Percentiles rank a stretch among this genome's conserved stretches.
These are phyloP conservation scores for Sceloporus tristichus DNA, from an alignment of 2,113 vertebrate genomes.

Conservation along the genomic window DNA sequence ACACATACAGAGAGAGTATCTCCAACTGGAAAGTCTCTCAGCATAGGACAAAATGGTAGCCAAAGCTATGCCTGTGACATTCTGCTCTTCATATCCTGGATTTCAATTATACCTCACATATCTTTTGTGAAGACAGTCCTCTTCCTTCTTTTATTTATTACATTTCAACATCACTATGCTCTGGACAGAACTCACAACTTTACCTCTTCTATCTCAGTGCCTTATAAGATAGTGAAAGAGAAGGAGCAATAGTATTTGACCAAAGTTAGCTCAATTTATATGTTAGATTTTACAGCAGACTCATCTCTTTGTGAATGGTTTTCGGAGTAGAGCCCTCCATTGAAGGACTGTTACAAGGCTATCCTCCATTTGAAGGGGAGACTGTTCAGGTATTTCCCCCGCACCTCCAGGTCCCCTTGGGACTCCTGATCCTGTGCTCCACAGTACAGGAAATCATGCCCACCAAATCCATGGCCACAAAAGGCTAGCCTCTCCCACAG, in stretches of 20 bases:
- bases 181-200: neutral
- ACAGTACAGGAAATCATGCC: too few species aligned
- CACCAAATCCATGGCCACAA: too few species aligned
- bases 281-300: neutral
- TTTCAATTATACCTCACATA: neutral
- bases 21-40: neutral
- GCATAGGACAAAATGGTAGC: conserved; percentile 24
- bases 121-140: too few species aligned
- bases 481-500: too few species aligned
- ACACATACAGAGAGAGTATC: conserved; percentile 33
- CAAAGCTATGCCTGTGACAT: neutral
- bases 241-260: too few species aligned
- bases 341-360: neutral
- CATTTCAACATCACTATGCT: too few species aligned
- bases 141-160: neutral
- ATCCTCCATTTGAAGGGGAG: too few species aligned
- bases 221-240: neutral
- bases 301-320: neutral
- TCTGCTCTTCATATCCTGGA: conserved; percentile 4
- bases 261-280: neutral
- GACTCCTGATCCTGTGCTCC: too few species aligned
- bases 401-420: too few species aligned
- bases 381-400: too few species aligned
- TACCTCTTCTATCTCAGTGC: neutral
- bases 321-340: neutral